Base-by-base conservation (phyloP, 2,888 invertebrate species). In the Nemoura dubitans region DNA sequence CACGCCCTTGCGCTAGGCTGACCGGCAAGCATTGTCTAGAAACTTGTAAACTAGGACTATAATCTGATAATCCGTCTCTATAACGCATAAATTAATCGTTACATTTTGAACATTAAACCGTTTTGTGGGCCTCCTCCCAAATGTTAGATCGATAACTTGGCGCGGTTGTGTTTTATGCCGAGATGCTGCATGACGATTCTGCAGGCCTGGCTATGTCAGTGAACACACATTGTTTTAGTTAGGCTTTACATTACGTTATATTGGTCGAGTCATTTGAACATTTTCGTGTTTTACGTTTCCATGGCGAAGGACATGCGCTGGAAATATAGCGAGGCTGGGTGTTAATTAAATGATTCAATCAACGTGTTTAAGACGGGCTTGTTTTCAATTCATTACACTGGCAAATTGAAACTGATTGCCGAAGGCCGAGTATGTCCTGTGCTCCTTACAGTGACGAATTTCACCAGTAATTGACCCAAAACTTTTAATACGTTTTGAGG, bases 1-100 rank as follows among this genome's bases (percentile, higher is more conserved):
- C 59, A 59, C 59, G 59, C 59, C 59, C 59, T 59, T 59, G 59
- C 59, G 59, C 59, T 59, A 59, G 59, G 59, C 59, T 59, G 59
- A 59, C 59, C 59, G 59, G 21, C 59, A 16, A 59, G 59, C 59
- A 59, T 59, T 59, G 59, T 59, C 59, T 59, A 59, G 59, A 59
- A 59, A 59, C 59, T 59, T 59, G 59, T 59, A 59, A 59, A 59
- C 59, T 59, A 59, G 59, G 59, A 59, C 59, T 59, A 59, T 59
- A 59, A 59, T 59, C 59, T 59, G 59, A 59, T 59, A 59, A 59
- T 59, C 59, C 59, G 59, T 59, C 59, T 59, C 59, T 59, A 59
- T 59, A 59, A 59, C 59, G 59, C 59, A 59, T 59, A 59, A 59
- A 59, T 59, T 59, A 59, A 59, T 59, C 16, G 59, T 59, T 59